Base-by-base conservation (phyloP, 2,888 invertebrate species). In the Aleiodes alternator region DNA sequence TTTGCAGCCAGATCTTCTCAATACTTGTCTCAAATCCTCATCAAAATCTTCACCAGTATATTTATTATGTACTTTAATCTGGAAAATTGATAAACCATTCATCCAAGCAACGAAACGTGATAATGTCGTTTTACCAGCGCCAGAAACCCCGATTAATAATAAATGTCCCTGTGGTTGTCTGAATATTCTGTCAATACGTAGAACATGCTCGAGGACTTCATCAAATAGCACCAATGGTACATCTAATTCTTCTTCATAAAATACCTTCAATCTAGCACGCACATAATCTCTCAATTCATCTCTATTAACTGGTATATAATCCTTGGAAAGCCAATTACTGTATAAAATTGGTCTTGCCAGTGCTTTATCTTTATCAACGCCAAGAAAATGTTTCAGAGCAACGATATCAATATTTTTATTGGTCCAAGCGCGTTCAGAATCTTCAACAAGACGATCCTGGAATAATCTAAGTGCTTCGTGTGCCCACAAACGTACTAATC, bases 41-140 rank as follows among this genome's bases (percentile, higher is more conserved):
- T 99, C 99, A 90, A 99, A 99, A 90, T 99, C 99, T 84, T 96
- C 97, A 23, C 97, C 97, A 0, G 98, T 98, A 90, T 99, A 99
- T 91, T 99, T 99, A 90, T 99, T 99, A 91, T 99, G 99, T 12
- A 96, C 97, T 92, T 98, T 98, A 82, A 99, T 98, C 92, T 99
- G 99, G 94, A 99, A 99, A 77, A 99, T 98, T 82, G 97, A 97
- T 51, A 99, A 92, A 7, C 99, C 99, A 90, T 99, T 99, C 96
- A 99, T 98, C 98, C 99, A 99, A 68, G 99, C 99, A 48, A 99
- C 99, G 90, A 99, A 99, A 81, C 99, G 93, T 34, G 99, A 99
- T 82, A 99, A 93, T 9, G 99, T 99, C 0, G 99, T 99, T 91
- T 99, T 99, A 81, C 99, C 99, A 80, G 99, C 98, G 61, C 99